Base-by-base conservation (phyloP, 2,888 invertebrate species). In the Apamea epomidion region DNA sequence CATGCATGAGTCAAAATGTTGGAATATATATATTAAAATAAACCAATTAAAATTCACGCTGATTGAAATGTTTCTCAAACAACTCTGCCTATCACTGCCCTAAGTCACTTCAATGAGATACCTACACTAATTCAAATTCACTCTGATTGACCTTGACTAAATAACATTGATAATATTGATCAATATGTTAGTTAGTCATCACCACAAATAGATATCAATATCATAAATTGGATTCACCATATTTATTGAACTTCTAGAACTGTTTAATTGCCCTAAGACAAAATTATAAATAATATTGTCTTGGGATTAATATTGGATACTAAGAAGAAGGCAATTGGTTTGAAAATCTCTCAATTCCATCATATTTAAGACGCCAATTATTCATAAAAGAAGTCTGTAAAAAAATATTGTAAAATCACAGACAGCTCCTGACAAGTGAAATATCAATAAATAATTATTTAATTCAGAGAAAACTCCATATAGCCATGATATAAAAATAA, bases 191-290 rank as follows among this genome's bases (percentile, higher is more conserved):
- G 16, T 80, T 42, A 64, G 25, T 79, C 62, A 69, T 84, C 4
- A 25, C n/a, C 69, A 48, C 29, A 81, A 77, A 83, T 78, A 78
- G 45, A 18, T n/a, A 12, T 45, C 21, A 74, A 48, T 81, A 32
- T 51, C n/a, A 75, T 67, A 37, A 65, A 58, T 58, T 58, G 76
- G 2, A 25, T 16, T 2, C 7, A 16, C 16, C 18, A n/a, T 48
- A 58, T 29, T 48, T 14, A 58, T 48, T 64, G 5, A 42, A 54
- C 12, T 54, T 45, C 1, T 45, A 51, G 42, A 21, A 5, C 10
- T 16, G 4, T 16, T 60, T 12, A 48, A 58, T 62, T 45, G 14
- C 18, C 7, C 0, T n/a, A 14, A 10, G 0, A 10, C 18, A 8
- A 29, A n/a, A 32, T 32, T 32, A 32, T 32, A 1, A 32, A 32